A percentile compares a stretch with the other conserved stretches of the same genome.
These are phyloP conservation scores for Macrotis lagotis DNA, from an alignment of 2,113 vertebrate genomes.

Conservation along the genomic window DNA sequence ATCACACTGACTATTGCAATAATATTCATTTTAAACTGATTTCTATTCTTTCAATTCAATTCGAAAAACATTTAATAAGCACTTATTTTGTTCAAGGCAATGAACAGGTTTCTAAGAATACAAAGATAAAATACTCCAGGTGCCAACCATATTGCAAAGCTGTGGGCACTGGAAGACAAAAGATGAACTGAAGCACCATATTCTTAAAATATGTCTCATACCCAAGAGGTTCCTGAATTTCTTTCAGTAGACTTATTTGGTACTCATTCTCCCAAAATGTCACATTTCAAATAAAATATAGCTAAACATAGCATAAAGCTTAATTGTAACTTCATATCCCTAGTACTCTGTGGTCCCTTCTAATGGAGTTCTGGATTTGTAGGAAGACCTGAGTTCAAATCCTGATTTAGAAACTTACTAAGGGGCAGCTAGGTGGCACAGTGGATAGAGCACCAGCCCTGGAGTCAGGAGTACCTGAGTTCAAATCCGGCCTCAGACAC, in stretches of 20 bases:
- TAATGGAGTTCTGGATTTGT: neutral
- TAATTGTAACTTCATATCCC: neutral
- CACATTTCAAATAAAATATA: neutral
- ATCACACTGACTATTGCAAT: neutral
- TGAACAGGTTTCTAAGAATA: neutral
- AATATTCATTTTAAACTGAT: neutral
- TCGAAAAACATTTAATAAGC: neutral
- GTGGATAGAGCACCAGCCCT: too few relatives aligned
- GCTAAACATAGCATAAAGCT: neutral
- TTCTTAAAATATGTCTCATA: neutral
- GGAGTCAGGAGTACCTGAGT: too few relatives aligned
- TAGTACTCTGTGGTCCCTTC: neutral
- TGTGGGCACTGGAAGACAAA: neutral
- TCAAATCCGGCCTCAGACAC: too few relatives aligned
- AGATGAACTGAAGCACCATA: neutral
- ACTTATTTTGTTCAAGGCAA: neutral
- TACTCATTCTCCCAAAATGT: neutral
- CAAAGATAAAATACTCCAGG: neutral
- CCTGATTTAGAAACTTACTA: neutral
- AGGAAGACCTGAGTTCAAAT: neutral
- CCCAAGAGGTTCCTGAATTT: neutral
- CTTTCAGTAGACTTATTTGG: neutral
- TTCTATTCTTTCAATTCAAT: neutral
- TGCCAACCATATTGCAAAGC: neutral
- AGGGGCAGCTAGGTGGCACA: too few relatives aligned